Evolutionary conservation across 2,113 vertebrate species (phyloP).

Genomic region (Columba livia): DNA sequence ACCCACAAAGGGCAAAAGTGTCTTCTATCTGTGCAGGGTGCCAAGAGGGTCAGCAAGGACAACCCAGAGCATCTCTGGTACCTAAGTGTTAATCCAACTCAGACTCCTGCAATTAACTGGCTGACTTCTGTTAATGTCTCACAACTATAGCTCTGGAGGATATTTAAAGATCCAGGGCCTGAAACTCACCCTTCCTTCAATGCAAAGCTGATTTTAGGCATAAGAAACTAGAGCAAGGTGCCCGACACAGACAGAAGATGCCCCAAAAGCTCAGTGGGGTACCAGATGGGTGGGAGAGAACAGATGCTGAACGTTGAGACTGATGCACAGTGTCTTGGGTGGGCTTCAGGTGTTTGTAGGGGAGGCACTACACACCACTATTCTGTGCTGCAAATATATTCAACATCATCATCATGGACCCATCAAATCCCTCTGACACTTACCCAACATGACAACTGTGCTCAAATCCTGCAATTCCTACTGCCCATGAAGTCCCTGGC

Average conservation of each 20-base stretch:
- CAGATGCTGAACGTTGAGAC: neutral
- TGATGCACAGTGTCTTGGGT: neutral
- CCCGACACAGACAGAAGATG: neutral
- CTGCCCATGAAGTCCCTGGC: rapidly evolving
- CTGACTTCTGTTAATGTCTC: neutral
- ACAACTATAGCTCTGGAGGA: neutral
- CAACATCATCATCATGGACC: neutral
- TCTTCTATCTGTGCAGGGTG: neutral
- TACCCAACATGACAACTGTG: neutral
- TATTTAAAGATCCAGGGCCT: neutral
- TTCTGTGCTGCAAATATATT: neutral
- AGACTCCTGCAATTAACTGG: neutral
- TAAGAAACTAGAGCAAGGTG: neutral
- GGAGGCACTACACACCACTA: neutral
- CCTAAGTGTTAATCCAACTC: neutral
- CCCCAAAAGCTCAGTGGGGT: neutral
- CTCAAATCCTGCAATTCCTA: neutral
- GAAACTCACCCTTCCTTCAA: neutral
- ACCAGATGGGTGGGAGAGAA: neutral
- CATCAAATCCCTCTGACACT: neutral
- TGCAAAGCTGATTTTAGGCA: neutral
- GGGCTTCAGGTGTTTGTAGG: neutral
- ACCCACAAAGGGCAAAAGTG: neutral
- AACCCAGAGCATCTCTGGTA: neutral
- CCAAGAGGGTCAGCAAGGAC: neutral